Evolutionary conservation across 2,113 vertebrate species (phyloP).

Genomic region (Hemicordylus capensis): DNA sequence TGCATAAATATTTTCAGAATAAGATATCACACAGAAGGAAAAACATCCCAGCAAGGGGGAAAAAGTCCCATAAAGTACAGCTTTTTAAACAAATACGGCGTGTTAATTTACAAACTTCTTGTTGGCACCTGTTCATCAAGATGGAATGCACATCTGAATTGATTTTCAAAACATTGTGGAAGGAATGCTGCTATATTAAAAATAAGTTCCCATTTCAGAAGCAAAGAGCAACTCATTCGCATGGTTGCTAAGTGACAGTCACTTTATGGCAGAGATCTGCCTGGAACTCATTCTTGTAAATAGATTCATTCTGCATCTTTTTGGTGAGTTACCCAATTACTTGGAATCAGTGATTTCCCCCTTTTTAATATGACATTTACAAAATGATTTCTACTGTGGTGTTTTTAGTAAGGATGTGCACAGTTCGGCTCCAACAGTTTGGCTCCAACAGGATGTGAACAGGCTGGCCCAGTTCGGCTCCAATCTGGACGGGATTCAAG

Average conservation of each 20-base stretch:
- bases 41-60: no score
- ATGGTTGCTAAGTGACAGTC: conserved; percentile 21
- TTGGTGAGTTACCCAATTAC: background rate
- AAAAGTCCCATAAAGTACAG: conserved; percentile 39
- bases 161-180: conserved; percentile 19
- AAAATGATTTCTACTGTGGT: no score
- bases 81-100: conserved; percentile 33
- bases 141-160: conserved; percentile 54
- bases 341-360: background rate
- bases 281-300: background rate
- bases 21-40: conserved; percentile 30
- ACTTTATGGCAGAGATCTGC: background rate
- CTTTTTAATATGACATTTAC: background rate
- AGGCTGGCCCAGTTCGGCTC: no score
- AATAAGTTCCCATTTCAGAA: background rate
- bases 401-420: no score
- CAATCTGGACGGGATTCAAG: no score
- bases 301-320: background rate
- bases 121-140: conserved; percentile 42
- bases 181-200: conserved; percentile 8
- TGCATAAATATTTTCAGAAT: conserved; percentile 62
- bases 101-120: conserved; percentile 46
- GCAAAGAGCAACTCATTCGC: background rate
- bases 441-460: no score
- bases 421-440: no score